These are phyloP conservation scores for Chitala chitala DNA, from an alignment of 2,113 vertebrate species.

Conservation along the genomic window DNA sequence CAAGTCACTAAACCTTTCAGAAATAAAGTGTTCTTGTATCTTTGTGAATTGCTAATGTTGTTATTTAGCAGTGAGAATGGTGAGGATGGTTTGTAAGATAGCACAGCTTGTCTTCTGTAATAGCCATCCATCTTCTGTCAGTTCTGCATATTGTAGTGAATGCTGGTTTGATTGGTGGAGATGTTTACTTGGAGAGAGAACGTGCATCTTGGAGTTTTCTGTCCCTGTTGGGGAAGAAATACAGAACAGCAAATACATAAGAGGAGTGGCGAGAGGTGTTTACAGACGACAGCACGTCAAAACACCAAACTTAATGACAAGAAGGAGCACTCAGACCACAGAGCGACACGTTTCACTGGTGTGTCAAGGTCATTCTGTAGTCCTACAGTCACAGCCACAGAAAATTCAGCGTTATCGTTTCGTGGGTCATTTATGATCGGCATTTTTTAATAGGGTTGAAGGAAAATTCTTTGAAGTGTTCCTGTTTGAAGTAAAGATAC, in stretches of 20 bases:
- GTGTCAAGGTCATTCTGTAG: background rate
- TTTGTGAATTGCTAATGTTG: background rate
- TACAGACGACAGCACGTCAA: slow-evolving; percentile 9
- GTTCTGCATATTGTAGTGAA: background rate
- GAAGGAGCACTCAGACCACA: background rate
- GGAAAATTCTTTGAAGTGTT: slow-evolving; percentile 8
- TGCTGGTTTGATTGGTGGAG: background rate
- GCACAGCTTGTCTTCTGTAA: too few relatives aligned
- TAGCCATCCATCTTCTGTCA: background rate
- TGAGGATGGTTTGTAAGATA: too few relatives aligned
- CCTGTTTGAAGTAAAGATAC: background rate
- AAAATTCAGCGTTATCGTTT: background rate
- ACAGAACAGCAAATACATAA: background rate
- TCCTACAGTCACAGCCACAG: background rate
- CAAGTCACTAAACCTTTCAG: too few relatives aligned
- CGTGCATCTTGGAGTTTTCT: background rate
- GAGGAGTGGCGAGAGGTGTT: background rate
- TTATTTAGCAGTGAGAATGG: too few relatives aligned
- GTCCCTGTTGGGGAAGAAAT: background rate
- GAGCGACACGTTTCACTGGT: background rate
- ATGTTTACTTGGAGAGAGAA: background rate
- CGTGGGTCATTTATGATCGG: background rate
- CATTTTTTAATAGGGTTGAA: background rate
- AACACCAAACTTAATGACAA: slow-evolving; percentile 13
- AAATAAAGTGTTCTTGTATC: background rate